A percentile compares a stretch with the other conserved stretches of the same genome.
phyloP scores from a whole-genome alignment of 2,113 vertebrate species.

The Cynoglossus semilaevis region DNA sequence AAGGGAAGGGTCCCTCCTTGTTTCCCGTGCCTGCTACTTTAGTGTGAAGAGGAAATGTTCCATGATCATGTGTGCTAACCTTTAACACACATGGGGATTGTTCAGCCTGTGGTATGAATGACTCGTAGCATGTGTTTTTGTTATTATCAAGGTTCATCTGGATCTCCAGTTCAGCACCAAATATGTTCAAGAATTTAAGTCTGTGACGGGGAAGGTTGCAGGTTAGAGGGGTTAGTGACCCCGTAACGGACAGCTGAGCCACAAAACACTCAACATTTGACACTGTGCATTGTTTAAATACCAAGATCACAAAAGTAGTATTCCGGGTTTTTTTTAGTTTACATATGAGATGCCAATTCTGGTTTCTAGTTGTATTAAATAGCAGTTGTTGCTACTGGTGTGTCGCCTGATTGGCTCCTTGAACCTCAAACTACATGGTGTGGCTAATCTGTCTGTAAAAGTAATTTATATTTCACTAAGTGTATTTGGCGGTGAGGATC shows the following conservation, averaged over 20 bases:
- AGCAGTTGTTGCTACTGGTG: too few relatives aligned
- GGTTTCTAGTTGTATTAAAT: too few relatives aligned
- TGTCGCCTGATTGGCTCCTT: too few relatives aligned
- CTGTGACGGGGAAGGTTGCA: background rate
- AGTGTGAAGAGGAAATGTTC: conserved; percentile 36
- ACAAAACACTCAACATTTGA: conserved; percentile 12
- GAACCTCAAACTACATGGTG: too few relatives aligned
- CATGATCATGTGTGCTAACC: background rate
- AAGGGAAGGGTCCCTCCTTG: conserved; percentile 6
- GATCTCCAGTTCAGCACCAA: conserved; percentile 12
- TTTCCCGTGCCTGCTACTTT: conserved; percentile 28
- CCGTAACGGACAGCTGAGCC: conserved; percentile 26
- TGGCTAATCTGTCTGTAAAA: too few relatives aligned
- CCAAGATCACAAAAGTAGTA: conserved; percentile 3
- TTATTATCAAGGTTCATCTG: conserved; percentile 14
- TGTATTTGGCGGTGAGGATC: too few relatives aligned
- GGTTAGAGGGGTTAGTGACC: background rate
- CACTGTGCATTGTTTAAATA: conserved; percentile 42
- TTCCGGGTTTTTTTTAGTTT: background rate
- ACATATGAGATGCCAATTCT: background rate
- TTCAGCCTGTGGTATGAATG: too few relatives aligned
- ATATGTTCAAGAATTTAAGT: conserved; percentile 19
- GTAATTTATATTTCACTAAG: too few relatives aligned
- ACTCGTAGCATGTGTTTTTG: background rate
- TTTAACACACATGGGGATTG: conserved; percentile 16